Evolutionary conservation across 2,888 invertebrate genomes (phyloP).

Genomic region (Hetaerina titia): DNA sequence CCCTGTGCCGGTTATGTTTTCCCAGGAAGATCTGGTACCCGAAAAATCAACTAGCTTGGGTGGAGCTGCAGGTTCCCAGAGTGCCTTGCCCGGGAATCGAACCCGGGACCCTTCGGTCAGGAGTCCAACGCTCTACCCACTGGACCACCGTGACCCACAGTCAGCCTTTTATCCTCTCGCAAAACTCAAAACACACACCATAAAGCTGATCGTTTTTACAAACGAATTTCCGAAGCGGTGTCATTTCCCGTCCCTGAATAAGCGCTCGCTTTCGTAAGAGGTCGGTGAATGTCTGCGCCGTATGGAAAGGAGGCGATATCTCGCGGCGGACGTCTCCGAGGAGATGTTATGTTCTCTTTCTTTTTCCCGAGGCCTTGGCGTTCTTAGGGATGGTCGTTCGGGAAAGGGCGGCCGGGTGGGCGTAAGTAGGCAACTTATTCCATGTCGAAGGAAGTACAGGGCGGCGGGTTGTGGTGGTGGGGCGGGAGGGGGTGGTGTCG

Average conservation of each 20-base stretch:
- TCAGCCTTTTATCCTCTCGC: background rate
- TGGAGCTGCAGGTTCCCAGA: too few relatives aligned
- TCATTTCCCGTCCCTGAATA: background rate
- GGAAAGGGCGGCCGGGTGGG: background rate
- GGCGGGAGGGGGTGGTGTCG: background rate
- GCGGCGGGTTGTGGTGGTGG: background rate
- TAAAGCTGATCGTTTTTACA: background rate
- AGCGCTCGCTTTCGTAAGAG: background rate
- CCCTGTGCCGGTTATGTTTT: too few relatives aligned
- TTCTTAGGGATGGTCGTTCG: background rate
- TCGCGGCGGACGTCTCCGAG: constrained; percentile 15
- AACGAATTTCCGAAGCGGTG: background rate
- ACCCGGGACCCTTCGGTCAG: too few relatives aligned
- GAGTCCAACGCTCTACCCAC: too few relatives aligned
- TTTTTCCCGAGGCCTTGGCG: background rate
- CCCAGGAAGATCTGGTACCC: too few relatives aligned
- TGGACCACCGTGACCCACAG: too few relatives aligned
- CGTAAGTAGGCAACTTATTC: constrained; percentile 54
- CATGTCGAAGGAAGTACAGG: constrained; percentile 20
- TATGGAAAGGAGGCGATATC: background rate
- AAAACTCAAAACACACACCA: background rate
- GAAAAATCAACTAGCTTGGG: too few relatives aligned
- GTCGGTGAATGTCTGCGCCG: background rate
- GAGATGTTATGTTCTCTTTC: background rate
- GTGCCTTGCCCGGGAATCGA: too few relatives aligned